A percentile compares a stretch with the other conserved stretches of the same genome.
Conservation (phyloP, 2,888 invertebrate genomes). For the Norana najaformis region DNA sequence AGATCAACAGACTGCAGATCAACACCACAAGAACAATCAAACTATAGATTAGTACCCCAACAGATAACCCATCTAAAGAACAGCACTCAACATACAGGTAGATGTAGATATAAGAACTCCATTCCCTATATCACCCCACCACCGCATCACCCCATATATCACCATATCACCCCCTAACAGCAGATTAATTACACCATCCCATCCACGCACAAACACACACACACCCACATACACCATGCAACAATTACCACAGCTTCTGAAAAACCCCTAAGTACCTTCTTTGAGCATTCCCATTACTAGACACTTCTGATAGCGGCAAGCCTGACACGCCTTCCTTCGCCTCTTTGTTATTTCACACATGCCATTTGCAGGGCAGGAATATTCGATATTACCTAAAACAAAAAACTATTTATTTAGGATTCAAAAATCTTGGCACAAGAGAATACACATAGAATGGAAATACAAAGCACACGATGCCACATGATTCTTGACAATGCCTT, state of each 20-base stretch:
- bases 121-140: not conserved
- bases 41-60: not conserved
- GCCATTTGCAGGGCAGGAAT: conserved; percentile 91
- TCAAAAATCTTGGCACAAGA: not conserved
- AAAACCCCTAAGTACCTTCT: conserved; percentile 69
- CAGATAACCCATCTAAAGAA: too few species aligned
- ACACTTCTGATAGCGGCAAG: conserved; percentile 95
- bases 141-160: too few species aligned
- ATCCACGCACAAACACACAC: conserved; percentile 21
- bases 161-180: conserved; percentile 1
- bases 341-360: conserved; percentile 97
- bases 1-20: not conserved
- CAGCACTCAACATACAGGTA: too few species aligned
- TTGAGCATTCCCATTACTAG: conserved; percentile 94
- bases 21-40: not conserved
- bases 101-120: not conserved
- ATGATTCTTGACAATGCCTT: too few species aligned
- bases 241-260: too few species aligned
- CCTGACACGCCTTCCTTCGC: conserved; percentile 92
- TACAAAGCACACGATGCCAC: not conserved
- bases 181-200: not conserved
- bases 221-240: not conserved
- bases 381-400: conserved; percentile 86
- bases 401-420: not conserved
- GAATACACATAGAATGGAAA: not conserved